Base-by-base conservation (phyloP, 2,113 vertebrate genomes). In the Aegotheles bennettii region DNA sequence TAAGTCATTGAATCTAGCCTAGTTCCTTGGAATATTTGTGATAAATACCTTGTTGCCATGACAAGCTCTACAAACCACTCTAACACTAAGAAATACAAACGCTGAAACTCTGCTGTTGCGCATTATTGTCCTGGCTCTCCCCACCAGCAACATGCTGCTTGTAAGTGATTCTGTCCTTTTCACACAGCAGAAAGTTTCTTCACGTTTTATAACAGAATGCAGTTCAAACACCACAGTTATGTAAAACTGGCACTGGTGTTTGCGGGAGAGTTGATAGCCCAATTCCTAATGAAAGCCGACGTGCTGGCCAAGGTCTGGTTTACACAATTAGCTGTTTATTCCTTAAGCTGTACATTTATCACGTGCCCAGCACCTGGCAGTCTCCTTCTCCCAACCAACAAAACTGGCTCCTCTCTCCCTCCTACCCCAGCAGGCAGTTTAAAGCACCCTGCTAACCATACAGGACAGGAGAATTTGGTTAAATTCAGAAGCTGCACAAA, bases 61-160 rank as follows among this genome's bases (percentile, higher is more conserved):
- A 81, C 69, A 67, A 94, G 75, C 38, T 87, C 84, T 42, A 93
- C 65, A 84, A 69, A 84, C 47, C 56, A n/a, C 47, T 59, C 48
- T 38, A 16, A 48, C 73, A 42, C 21, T 10, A 59, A 69, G n/a
- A 88, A 92, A 90, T 17, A 47, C 31, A 87, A 78, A 70, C 20
- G 60, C 60, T 35, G 9, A 65, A 65, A 17, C 42, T 31, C 29
- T 15, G 42, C 48, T 61, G 45, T 31, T 56, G 25, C 18, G 2
- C 9, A 45, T 42, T 13, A 53, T 1, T 8, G 23, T 20, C 60
- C 33, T 4, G 2, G 14, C 29, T 59, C 15, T 67, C 47, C 35
- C 31, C 31, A 57, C 12, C 40, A 54, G 4, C 3, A 70, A 40
- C 0, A 0, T 0, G 1, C 31, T 25, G 35, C 47, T 40, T 23